Percentiles rank a stretch among this genome's conserved stretches.
Evolutionary conservation across 2,797 vertebrate species (phyloP).

Genomic region (Petrocephalus sullivani): DNA sequence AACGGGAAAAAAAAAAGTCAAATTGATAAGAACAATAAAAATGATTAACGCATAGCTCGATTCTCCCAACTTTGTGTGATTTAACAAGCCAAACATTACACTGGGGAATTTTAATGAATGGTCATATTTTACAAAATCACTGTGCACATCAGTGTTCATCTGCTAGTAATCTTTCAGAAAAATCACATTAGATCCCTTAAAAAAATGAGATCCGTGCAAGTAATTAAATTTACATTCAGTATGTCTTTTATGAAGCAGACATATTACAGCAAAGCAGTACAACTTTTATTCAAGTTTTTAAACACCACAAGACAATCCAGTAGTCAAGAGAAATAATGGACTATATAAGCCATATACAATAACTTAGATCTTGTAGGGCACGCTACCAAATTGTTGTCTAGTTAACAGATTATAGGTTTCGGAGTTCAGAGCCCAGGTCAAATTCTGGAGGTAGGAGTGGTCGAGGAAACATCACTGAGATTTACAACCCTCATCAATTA

Average conservation of each 20-base stretch:
- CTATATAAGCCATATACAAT: background rate
- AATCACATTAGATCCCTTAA: background rate
- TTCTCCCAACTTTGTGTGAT: background rate
- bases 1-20: background rate
- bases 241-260: background rate
- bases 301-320: background rate
- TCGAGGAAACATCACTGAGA: background rate
- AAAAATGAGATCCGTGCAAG: background rate
- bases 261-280: background rate
- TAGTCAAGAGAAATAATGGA: background rate
- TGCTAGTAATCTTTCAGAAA: background rate
- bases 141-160: background rate
- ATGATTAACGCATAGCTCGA: background rate
- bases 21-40: background rate
- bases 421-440: background rate
- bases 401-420: background rate
- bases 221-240: background rate
- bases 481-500: slow-evolving; percentile 3
- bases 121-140: background rate
- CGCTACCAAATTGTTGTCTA: background rate
- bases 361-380: background rate
- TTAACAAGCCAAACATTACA: background rate
- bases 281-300: background rate
- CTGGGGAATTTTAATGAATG: background rate
- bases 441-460: background rate